Evolutionary conservation across 2,113 vertebrate species (phyloP).

Genomic region (Rhinichthys klamathensis): DNA sequence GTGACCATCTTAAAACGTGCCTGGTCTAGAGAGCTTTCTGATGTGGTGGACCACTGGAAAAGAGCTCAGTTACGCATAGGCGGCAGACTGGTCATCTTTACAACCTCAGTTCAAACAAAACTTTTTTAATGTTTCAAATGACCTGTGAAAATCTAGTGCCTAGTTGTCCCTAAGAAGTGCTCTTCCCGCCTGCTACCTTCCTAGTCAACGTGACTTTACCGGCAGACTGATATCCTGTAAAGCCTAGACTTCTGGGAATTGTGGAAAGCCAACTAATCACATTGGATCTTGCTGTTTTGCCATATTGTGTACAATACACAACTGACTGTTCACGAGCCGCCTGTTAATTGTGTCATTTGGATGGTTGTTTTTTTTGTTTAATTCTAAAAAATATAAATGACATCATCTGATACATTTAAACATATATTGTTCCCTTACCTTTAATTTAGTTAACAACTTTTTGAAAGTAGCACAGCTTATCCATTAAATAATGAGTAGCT

Average conservation of each 20-base stretch:
- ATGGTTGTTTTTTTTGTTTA: background rate
- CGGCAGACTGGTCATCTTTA: background rate
- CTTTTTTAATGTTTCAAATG: background rate
- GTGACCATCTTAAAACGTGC: background rate
- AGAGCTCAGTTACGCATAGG: background rate
- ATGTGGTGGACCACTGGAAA: background rate
- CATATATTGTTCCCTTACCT: background rate
- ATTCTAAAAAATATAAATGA: background rate
- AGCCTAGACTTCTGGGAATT: background rate
- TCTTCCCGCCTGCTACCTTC: background rate
- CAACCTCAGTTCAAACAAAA: background rate
- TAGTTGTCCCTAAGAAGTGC: background rate
- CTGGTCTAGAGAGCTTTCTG: background rate
- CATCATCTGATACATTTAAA: background rate
- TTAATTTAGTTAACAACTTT: background rate
- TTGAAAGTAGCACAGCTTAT: background rate
- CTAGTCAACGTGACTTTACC: background rate
- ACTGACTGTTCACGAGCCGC: background rate
- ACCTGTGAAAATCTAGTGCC: background rate
- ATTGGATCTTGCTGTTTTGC: background rate
- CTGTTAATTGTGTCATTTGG: background rate
- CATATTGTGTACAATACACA: background rate
- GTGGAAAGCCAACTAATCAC: background rate
- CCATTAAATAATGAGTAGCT: background rate
- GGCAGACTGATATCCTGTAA: background rate